Evolutionary conservation across 2,113 vertebrate species (phyloP).

Genomic region (Cyphomyrus plagiostoma): DNA sequence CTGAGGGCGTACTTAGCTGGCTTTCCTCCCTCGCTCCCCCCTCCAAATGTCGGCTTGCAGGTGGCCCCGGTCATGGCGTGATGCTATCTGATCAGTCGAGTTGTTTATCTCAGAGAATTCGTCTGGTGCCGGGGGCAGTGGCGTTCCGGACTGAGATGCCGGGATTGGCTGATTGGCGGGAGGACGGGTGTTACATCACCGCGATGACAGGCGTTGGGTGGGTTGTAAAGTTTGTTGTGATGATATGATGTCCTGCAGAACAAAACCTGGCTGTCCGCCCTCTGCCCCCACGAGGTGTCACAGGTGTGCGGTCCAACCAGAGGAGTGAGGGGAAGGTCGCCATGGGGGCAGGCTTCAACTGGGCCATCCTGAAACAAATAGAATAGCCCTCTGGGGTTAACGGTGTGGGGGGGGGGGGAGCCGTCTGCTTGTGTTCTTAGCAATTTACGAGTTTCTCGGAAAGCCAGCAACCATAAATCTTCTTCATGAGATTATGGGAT

Average conservation of each 20-base stretch:
- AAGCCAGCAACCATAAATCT: conserved; percentile 63
- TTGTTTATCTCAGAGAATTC: neutral
- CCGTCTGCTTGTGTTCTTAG: conserved; percentile 59
- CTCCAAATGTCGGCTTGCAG: neutral
- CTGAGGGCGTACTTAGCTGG: neutral
- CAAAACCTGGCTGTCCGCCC: neutral
- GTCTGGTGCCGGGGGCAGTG: neutral
- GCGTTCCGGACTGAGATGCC: neutral
- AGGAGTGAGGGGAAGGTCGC: neutral
- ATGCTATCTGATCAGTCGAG: neutral
- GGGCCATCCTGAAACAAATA: neutral
- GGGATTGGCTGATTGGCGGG: neutral
- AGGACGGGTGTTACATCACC: neutral
- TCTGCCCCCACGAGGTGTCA: neutral
- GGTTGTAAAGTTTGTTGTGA: neutral
- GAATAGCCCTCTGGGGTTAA: conserved; percentile 26
- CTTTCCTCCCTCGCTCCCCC: neutral
- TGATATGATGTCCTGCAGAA: neutral
- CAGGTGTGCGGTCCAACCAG: neutral
- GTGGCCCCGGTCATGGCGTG: neutral
- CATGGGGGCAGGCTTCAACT: neutral
- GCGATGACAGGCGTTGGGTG: neutral
- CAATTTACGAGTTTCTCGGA: conserved; percentile 62
- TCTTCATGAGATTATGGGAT: conserved; percentile 61
- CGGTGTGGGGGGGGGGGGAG: conserved; percentile 36